phyloP scores from a whole-genome alignment of 2,797 vertebrate genomes.

The Scarus forsteni region DNA sequence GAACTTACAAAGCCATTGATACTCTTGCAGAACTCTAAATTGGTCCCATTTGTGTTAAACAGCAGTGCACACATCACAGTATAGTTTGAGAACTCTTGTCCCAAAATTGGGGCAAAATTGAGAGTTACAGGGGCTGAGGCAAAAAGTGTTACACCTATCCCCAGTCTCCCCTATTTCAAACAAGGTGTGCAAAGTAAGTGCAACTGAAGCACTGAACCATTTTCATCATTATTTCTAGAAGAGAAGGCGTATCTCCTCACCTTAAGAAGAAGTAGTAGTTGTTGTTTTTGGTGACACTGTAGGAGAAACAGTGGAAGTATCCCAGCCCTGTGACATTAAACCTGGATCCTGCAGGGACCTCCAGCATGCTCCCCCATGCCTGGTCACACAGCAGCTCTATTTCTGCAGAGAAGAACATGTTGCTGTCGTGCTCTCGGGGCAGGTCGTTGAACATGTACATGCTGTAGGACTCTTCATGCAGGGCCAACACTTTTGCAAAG shows the following conservation, averaged over 20 bases:
- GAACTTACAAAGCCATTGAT: no score
- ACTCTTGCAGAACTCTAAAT: no score
- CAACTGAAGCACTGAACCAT: no score
- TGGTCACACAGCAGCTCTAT: slow-evolving; percentile 90
- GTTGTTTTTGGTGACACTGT: slow-evolving; percentile 88
- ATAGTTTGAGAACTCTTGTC: no score
- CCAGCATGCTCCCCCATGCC: slow-evolving; percentile 91
- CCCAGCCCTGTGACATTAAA: slow-evolving; percentile 89
- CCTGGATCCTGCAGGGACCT: slow-evolving; percentile 88
- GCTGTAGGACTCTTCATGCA: slow-evolving; percentile 87
- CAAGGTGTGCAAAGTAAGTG: no score
- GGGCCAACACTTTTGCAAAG: slow-evolving; percentile 86
- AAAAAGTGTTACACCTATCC: no score
- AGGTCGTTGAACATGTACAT: slow-evolving; percentile 88
- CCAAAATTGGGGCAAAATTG: no score
- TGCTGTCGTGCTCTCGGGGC: slow-evolving; percentile 85
- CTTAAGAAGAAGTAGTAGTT: slow-evolving; percentile 90
- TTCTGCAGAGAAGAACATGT: slow-evolving; percentile 88
- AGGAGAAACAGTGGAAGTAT: slow-evolving; percentile 88
- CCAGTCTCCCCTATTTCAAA: no score
- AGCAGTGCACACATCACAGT: no score
- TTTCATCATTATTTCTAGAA: not conserved
- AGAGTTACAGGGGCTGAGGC: no score
- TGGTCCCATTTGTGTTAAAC: no score
- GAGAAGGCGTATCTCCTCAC: slow-evolving; percentile 64